Evolutionary conservation across 1,140 invertebrate species (phyloP).

Genomic region (Calliopsis andreniformis): DNA sequence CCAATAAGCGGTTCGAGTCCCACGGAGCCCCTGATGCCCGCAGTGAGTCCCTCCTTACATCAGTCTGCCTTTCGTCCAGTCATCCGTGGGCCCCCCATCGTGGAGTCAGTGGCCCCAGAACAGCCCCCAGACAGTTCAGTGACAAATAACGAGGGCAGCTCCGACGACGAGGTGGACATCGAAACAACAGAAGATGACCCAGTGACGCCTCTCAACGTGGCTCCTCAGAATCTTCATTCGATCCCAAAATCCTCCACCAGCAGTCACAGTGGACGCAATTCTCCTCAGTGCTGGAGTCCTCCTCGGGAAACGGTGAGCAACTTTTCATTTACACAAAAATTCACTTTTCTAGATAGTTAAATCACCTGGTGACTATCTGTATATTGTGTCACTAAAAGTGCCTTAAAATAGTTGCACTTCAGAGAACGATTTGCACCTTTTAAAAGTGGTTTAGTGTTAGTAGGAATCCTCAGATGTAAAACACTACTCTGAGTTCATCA

Average conservation of each 20-base stretch:
- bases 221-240: conserved; percentile 67
- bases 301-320: conserved; percentile 77
- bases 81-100: conserved; percentile 71
- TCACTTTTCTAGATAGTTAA: too few species aligned
- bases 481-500: too few species aligned
- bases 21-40: conserved; percentile 70
- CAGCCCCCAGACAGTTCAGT: conserved; percentile 46
- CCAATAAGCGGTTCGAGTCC: conserved; percentile 70
- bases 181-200: conserved; percentile 77
- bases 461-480: too few species aligned
- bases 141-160: conserved; percentile 70
- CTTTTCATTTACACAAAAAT: too few species aligned
- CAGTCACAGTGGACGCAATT: conserved; percentile 74
- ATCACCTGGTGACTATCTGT: too few species aligned
- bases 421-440: too few species aligned
- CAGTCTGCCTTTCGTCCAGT: conserved; percentile 87
- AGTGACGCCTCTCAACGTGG: conserved; percentile 63
- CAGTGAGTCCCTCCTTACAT: conserved; percentile 72
- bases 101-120: conserved; percentile 63
- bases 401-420: too few species aligned
- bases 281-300: conserved; percentile 78
- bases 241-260: conserved; percentile 72
- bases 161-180: conserved; percentile 79
- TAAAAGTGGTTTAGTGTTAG: too few species aligned
- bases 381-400: too few species aligned